Evolutionary conservation across 2,113 vertebrate genomes (phyloP).

Genomic region (Corynorhinus townsendii): DNA sequence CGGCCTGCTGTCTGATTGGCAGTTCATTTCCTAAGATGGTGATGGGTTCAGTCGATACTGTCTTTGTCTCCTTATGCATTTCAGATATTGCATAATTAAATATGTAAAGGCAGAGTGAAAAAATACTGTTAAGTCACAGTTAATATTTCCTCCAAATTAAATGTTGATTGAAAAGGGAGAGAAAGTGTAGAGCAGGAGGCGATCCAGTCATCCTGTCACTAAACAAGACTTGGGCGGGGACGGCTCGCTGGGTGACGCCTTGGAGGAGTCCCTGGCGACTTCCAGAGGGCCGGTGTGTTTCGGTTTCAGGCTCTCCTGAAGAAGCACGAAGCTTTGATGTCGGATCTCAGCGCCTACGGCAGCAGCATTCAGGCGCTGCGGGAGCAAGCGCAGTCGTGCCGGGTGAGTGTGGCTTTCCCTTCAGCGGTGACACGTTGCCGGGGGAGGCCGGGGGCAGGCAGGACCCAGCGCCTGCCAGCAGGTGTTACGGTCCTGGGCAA

Average conservation of each 20-base stretch:
- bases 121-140: background rate
- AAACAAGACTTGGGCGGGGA: fast-evolving
- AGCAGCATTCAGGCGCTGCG: slow-evolving; percentile 94
- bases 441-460: fast-evolving
- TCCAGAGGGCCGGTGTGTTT: background rate
- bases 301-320: slow-evolving; percentile 93
- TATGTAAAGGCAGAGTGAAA: background rate
- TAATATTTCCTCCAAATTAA: background rate
- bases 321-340: slow-evolving; percentile 98
- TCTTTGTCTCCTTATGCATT: background rate
- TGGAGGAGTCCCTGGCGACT: no score
- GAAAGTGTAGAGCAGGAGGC: background rate
- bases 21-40: background rate
- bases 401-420: slow-evolving; percentile 80
- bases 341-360: slow-evolving; percentile 95
- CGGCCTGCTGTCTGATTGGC: no score
- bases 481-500: fast-evolving
- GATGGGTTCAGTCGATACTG: background rate
- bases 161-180: background rate
- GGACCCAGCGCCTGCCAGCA: no score
- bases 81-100: background rate
- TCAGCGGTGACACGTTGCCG: fast-evolving
- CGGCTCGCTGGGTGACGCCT: fast-evolving
- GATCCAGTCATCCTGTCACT: fast-evolving
- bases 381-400: slow-evolving; percentile 95